Conservation (phyloP, 2,797 vertebrate species). For the Hylomyscus alleni region DNA sequence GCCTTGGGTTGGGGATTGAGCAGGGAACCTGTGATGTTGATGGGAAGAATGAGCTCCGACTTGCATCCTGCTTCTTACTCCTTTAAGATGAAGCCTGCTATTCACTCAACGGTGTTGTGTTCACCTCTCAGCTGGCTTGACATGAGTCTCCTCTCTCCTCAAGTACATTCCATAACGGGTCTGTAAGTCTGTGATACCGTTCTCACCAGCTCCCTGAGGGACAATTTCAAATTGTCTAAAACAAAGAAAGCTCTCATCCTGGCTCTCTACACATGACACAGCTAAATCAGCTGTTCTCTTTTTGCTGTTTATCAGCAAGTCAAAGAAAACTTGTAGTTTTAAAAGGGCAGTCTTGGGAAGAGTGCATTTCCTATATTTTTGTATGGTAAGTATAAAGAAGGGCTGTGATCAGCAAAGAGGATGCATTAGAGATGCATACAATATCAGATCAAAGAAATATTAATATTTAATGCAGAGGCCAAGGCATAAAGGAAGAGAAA, state of each 20-base stretch:
- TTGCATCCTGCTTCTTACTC: neutral
- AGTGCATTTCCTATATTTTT: slow-evolving; percentile 72
- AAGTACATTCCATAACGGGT: neutral
- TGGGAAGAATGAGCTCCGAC: neutral
- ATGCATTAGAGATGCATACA: slow-evolving; percentile 60
- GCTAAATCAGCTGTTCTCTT: slow-evolving; percentile 20
- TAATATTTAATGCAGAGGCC: slow-evolving; percentile 72
- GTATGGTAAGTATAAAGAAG: slow-evolving; percentile 55
- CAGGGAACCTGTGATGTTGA: neutral
- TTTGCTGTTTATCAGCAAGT: slow-evolving; percentile 44
- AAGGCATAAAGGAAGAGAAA: slow-evolving; percentile 57
- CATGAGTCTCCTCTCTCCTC: neutral
- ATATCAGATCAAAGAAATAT: slow-evolving; percentile 70
- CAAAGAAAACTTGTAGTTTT: slow-evolving; percentile 60
- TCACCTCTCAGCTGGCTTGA: neutral
- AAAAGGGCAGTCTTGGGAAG: slow-evolving; percentile 73
- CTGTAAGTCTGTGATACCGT: neutral
- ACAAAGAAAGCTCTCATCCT: neutral
- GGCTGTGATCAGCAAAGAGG: slow-evolving; percentile 71
- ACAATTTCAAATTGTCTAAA: slow-evolving; percentile 23
- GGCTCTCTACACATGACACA: neutral
- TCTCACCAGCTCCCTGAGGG: neutral
- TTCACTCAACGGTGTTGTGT: neutral
- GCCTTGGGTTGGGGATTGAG: neutral
- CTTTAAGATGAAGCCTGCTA: neutral